These are phyloP conservation scores for Sminthopsis crassicaudata DNA, from an alignment of 2,113 vertebrate species.

Conservation along the genomic window DNA sequence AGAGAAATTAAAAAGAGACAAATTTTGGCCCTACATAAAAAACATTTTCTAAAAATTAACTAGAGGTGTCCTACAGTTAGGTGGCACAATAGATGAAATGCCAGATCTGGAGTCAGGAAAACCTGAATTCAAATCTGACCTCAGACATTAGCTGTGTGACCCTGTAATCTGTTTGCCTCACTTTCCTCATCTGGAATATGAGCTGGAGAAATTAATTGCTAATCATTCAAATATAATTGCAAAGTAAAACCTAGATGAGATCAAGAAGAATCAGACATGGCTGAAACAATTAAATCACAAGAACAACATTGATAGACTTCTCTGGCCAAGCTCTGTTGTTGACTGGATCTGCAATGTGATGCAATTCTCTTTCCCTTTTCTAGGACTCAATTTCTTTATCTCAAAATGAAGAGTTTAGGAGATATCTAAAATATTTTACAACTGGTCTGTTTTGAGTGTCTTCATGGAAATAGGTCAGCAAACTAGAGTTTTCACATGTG, in stretches of 20 bases:
- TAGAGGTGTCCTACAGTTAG: background rate
- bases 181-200: no score
- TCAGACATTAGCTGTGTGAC: no score
- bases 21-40: background rate
- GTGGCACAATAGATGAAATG: no score
- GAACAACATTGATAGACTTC: background rate
- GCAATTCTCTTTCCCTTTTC: background rate
- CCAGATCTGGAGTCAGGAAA: no score
- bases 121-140: no score
- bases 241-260: no score
- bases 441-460: background rate
- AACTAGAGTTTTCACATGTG: background rate
- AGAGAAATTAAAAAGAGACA: background rate
- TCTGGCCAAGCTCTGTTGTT: background rate
- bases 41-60: background rate
- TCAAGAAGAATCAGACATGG: no score
- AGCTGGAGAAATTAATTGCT: no score
- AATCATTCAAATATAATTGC: no score
- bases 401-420: background rate
- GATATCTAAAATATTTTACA: background rate
- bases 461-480: background rate
- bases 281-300: no score
- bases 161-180: no score
- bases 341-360: background rate
- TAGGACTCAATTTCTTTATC: background rate